A percentile compares a stretch with the other conserved stretches of the same genome.
Evolutionary conservation across 1,140 invertebrate genomes (phyloP).

Genomic region (Phymorhynchus buccinoides): DNA sequence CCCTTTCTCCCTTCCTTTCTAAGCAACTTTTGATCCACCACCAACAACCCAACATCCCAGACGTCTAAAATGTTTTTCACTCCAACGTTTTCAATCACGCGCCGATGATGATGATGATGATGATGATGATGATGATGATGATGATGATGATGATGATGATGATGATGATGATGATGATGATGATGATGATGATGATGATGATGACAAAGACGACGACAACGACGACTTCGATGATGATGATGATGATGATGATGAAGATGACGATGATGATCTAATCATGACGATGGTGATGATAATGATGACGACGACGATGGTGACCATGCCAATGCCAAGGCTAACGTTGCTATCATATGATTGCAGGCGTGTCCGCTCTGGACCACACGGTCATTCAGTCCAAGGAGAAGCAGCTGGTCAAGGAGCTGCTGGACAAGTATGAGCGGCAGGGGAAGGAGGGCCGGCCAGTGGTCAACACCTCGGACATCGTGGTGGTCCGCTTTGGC

Average conservation of each 20-base stretch:
- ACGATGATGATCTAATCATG: too few relatives aligned
- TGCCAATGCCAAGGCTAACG: neutral
- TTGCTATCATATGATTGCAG: neutral
- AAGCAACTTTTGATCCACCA: neutral
- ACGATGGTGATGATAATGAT: too few relatives aligned
- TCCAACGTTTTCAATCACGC: too few relatives aligned
- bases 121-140: too few relatives aligned
- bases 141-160: too few relatives aligned
- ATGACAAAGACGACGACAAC: too few relatives aligned
- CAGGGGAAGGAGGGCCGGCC: constrained; percentile 71
- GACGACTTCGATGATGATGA: too few relatives aligned
- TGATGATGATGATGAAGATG: too few relatives aligned
- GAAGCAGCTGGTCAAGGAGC: constrained; percentile 70
- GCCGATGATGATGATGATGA: too few relatives aligned
- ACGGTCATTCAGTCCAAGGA: constrained; percentile 67
- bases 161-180: neutral
- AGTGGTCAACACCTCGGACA: constrained; percentile 71
- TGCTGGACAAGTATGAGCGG: constrained; percentile 68
- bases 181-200: neutral
- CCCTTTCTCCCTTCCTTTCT: too few relatives aligned
- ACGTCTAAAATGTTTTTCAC: neutral
- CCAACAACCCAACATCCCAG: neutral
- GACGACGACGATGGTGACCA: neutral
- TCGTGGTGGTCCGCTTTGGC: constrained; percentile 69
- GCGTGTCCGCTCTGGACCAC: constrained; percentile 3